phyloP scores from a whole-genome alignment of 2,113 vertebrate genomes.

The Callaeas wilsoni region DNA sequence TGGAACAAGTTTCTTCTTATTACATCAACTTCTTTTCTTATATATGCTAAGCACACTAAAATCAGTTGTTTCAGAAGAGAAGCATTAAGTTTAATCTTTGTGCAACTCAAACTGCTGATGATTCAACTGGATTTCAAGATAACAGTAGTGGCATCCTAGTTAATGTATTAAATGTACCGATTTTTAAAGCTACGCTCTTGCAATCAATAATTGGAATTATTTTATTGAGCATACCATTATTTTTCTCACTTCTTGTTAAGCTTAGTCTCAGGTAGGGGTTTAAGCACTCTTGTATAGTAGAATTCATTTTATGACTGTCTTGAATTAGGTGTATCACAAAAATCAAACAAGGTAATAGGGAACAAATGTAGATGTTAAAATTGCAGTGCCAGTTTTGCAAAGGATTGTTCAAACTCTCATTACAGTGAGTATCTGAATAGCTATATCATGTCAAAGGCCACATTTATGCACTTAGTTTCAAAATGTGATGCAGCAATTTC shows the following conservation, averaged over 20 bases:
- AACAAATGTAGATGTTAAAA: background rate
- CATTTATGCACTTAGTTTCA: background rate
- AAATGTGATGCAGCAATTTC: background rate
- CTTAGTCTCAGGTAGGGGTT: background rate
- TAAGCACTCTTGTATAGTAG: background rate
- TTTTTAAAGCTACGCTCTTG: background rate
- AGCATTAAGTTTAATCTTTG: background rate
- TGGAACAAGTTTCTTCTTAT: background rate
- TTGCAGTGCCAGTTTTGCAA: background rate
- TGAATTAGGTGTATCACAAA: background rate
- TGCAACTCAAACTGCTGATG: background rate
- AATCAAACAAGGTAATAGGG: background rate
- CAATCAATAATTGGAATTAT: background rate
- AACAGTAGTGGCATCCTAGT: background rate
- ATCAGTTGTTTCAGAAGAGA: background rate
- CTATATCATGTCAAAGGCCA: background rate
- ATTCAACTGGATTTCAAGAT: background rate
- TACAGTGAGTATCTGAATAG: background rate
- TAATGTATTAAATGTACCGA: background rate
- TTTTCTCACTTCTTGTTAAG: background rate
- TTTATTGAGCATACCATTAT: background rate
- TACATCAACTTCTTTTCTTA: background rate
- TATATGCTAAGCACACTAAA: background rate
- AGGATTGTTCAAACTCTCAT: background rate
- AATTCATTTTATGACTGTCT: background rate